phyloP scores from a whole-genome alignment of 2,888 invertebrate species.

The Eueremaeus valkanovi region DNA sequence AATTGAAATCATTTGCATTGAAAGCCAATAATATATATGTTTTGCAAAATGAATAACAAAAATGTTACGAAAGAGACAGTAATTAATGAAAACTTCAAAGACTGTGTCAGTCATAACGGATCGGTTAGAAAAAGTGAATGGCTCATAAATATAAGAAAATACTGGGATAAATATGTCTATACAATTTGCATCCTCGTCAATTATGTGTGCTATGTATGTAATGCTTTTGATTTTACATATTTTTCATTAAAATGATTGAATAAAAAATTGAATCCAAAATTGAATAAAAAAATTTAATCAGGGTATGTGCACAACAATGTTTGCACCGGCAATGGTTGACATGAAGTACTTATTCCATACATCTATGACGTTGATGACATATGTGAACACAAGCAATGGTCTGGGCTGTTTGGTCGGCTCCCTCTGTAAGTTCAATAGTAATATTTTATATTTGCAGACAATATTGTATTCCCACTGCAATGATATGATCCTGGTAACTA shows the following conservation, averaged over 20 bases:
- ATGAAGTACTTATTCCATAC: neutral
- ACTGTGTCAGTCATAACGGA: too few species aligned
- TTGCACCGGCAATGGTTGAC: neutral
- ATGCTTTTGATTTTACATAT: neutral
- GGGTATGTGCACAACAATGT: neutral
- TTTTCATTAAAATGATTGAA: neutral
- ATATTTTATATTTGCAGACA: too few species aligned
- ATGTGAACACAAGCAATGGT: neutral
- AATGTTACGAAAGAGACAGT: too few species aligned
- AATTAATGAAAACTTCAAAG: too few species aligned
- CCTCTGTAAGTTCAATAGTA: neutral
- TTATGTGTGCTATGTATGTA: neutral
- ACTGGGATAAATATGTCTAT: conserved; percentile 15
- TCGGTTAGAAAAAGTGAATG: too few species aligned
- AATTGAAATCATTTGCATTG: too few species aligned
- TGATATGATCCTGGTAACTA: too few species aligned
- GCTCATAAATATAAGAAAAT: too few species aligned
- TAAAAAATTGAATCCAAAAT: neutral
- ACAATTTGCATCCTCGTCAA: neutral
- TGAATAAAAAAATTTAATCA: neutral
- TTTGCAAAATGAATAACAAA: too few species aligned
- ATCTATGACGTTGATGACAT: neutral
- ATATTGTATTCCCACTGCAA: too few species aligned
- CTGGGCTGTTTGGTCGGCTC: neutral
- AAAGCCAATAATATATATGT: too few species aligned